Conservation (phyloP, 2,113 vertebrate genomes). For the Pyxicephalus adspersus region DNA sequence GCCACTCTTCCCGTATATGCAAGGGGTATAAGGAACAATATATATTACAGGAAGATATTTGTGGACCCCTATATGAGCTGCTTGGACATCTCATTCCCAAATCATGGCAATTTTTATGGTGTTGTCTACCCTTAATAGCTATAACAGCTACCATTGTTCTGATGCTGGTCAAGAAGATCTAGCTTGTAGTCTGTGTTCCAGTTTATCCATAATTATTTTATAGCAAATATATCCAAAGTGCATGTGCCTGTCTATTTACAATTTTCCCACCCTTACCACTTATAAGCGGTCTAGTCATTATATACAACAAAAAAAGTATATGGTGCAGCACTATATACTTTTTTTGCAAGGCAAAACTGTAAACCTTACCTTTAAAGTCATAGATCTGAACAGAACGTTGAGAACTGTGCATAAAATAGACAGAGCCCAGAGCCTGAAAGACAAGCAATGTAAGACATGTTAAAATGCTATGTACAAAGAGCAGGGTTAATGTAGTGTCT, state of each 20-base stretch:
- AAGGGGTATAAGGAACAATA: too few relatives aligned
- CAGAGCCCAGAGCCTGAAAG: conserved; percentile 45
- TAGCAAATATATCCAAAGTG: neutral
- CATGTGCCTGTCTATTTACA: neutral
- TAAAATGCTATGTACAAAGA: neutral
- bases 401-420: conserved; percentile 47
- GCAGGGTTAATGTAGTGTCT: neutral
- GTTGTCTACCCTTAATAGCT: too few relatives aligned
- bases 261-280: neutral
- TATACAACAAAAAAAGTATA: neutral
- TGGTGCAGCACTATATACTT: neutral
- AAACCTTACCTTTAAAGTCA: conserved; percentile 48
- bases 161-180: too few relatives aligned
- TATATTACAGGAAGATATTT: too few relatives aligned
- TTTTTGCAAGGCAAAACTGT: neutral
- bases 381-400: conserved; percentile 28
- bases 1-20: too few relatives aligned
- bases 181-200: too few relatives aligned
- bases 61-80: too few relatives aligned
- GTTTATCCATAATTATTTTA: too few relatives aligned
- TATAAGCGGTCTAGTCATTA: neutral
- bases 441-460: neutral
- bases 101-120: too few relatives aligned
- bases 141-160: too few relatives aligned
- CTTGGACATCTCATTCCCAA: too few relatives aligned